These are phyloP conservation scores for Zosterops japonicus DNA, from an alignment of 2,113 vertebrate species.

Conservation along the genomic window DNA sequence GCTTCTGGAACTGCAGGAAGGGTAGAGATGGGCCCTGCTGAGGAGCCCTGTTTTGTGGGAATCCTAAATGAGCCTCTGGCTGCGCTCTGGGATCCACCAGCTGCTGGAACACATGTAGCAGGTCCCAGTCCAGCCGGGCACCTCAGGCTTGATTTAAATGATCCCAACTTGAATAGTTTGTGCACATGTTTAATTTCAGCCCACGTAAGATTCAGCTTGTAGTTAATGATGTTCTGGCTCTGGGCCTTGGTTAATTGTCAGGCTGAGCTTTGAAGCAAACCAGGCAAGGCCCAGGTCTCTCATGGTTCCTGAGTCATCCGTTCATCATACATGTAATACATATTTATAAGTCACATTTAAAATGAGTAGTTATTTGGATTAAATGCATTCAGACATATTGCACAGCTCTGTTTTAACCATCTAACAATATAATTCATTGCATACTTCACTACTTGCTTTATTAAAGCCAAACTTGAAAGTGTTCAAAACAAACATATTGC, in stretches of 20 bases:
- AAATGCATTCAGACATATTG: conserved; percentile 53
- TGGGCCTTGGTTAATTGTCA: neutral
- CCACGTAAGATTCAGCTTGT: neutral
- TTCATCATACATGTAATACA: neutral
- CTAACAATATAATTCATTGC: conserved; percentile 55
- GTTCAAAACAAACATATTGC: conserved; percentile 56
- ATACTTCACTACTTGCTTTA: conserved; percentile 60
- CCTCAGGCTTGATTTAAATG: neutral
- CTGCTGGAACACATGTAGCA: neutral
- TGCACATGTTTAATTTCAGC: neutral
- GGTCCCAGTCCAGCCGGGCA: neutral
- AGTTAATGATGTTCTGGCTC: neutral
- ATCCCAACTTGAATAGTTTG: neutral
- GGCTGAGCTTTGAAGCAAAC: conserved; percentile 8
- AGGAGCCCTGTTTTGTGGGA: neutral
- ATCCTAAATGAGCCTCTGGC: neutral
- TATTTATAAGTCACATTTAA: conserved; percentile 38
- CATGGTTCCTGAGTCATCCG: neutral
- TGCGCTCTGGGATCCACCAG: rapidly evolving
- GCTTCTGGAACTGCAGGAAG: neutral
- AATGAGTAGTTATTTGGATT: conserved; percentile 57
- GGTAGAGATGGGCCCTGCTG: rapidly evolving
- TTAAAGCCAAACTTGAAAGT: conserved; percentile 63
- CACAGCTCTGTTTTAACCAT: conserved; percentile 10
- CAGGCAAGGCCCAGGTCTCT: neutral